A percentile compares a stretch with the other conserved stretches of the same genome.
Evolutionary conservation across 2,113 vertebrate species (phyloP).

Genomic region (Brachionichthys hirsutus): DNA sequence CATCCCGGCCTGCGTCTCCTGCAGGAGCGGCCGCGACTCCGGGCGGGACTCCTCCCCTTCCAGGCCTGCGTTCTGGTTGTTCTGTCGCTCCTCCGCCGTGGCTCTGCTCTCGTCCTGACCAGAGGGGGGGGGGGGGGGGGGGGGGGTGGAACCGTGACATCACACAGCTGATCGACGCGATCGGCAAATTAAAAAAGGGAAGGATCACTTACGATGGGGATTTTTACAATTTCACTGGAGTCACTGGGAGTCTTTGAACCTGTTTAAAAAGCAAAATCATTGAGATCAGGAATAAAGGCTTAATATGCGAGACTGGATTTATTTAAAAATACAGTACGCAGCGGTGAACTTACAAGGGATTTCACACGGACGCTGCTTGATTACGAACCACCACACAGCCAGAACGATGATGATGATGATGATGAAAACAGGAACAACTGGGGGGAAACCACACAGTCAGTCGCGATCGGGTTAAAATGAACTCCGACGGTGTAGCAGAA

Average conservation of each 20-base stretch:
- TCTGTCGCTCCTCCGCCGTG: conserved; percentile 73
- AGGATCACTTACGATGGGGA: conserved; percentile 74
- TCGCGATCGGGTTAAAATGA: neutral
- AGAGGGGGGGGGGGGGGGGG: neutral
- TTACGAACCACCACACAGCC: conserved; percentile 18
- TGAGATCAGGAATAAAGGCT: neutral
- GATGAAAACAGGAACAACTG: conserved; percentile 42
- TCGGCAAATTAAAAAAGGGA: neutral
- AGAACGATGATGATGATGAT: rapidly evolving
- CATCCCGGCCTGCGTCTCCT: conserved; percentile 70
- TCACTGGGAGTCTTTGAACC: conserved; percentile 53
- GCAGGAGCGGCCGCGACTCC: conserved; percentile 74
- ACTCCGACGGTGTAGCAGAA: neutral
- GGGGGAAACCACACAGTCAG: neutral
- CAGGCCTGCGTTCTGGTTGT: conserved; percentile 68
- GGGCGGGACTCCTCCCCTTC: conserved; percentile 71
- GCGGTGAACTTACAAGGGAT: conserved; percentile 52
- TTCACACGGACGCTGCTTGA: conserved; percentile 37
- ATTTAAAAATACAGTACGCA: too few species aligned
- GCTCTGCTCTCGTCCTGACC: conserved; percentile 61
- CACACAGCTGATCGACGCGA: neutral
- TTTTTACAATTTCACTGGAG: conserved; percentile 70
- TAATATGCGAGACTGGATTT: too few species aligned
- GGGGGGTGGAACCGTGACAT: neutral
- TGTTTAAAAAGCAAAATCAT: conserved; percentile 26